These are phyloP conservation scores for Tinamus major DNA, from an alignment of 2,797 vertebrate species.

Conservation along the genomic window DNA sequence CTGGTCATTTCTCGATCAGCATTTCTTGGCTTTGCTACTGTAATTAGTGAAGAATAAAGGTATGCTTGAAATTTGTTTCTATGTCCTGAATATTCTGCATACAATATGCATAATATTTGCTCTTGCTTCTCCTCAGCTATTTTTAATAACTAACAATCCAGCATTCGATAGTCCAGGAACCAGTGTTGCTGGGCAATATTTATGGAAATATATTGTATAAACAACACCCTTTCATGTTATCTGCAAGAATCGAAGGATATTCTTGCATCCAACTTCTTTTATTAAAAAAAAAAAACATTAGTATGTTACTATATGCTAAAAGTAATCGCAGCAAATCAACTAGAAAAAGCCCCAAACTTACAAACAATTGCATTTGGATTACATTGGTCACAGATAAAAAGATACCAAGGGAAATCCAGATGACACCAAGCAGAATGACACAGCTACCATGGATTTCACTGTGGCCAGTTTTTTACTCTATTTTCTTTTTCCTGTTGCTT, in stretches of 20 bases:
- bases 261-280: background rate
- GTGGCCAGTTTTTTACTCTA: background rate
- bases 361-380: background rate
- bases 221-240: background rate
- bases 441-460: background rate
- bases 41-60: conserved; percentile 43
- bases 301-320: background rate
- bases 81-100: conserved; percentile 17
- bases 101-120: background rate
- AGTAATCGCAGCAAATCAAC: background rate
- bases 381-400: background rate
- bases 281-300: background rate
- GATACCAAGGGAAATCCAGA: background rate
- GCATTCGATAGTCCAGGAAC: background rate
- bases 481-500: background rate
- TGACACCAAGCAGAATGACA: background rate
- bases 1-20: background rate
- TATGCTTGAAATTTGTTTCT: conserved; percentile 36
- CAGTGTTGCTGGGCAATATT: background rate
- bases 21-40: conserved; percentile 30
- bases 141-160: conserved; percentile 22
- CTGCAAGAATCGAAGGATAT: background rate
- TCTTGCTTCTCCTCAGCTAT: background rate
- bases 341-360: background rate
- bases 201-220: conserved; percentile 7